phyloP scores from a whole-genome alignment of 92 coral and sea anemone species.

The Heliopora coerulea region DNA sequence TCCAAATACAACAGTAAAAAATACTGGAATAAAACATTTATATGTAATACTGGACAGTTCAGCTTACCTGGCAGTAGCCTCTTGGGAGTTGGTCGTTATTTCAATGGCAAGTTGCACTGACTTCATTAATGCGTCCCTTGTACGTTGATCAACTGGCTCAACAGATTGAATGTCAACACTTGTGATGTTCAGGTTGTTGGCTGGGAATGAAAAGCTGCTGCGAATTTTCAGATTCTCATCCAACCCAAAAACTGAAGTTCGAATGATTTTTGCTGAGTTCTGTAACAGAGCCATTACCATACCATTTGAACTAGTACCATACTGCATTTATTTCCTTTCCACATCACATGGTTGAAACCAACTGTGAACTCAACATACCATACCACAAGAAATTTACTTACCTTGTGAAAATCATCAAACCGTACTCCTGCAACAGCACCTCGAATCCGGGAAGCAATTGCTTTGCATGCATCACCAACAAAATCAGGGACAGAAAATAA shows the following conservation, averaged over 20 bases:
- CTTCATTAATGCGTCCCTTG: conserved; percentile 93
- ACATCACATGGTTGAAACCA: too few species aligned
- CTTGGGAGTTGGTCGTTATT: conserved; percentile 97
- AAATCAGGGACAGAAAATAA: conserved; percentile 98
- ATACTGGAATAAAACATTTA: too few species aligned
- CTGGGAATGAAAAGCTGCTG: conserved; percentile 85
- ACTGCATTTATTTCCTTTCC: too few species aligned
- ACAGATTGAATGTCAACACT: conserved; percentile 98
- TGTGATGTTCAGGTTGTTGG: conserved; percentile 88
- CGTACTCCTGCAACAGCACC: conserved; percentile 99
- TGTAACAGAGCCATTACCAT: conserved; percentile 19
- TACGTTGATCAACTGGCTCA: conserved; percentile 98
- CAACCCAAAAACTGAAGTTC: conserved; percentile 95
- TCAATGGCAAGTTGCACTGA: conserved; percentile 98
- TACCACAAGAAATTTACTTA: too few species aligned
- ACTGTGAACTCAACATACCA: too few species aligned
- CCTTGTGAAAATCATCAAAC: conserved; percentile 99
- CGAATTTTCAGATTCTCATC: conserved; percentile 97
- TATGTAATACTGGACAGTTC: too few species aligned
- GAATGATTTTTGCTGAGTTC: conserved; percentile 98
- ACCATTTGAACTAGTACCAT: too few species aligned
- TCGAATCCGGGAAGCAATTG: conserved; percentile 96
- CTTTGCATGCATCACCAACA: conserved; percentile 99
- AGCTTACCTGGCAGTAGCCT: conserved; percentile 92
- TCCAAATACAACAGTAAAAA: too few species aligned